phyloP scores from a whole-genome alignment of 35 echinoderm and acorn worm species.

The Strongylocentrotus purpuratus region DNA sequence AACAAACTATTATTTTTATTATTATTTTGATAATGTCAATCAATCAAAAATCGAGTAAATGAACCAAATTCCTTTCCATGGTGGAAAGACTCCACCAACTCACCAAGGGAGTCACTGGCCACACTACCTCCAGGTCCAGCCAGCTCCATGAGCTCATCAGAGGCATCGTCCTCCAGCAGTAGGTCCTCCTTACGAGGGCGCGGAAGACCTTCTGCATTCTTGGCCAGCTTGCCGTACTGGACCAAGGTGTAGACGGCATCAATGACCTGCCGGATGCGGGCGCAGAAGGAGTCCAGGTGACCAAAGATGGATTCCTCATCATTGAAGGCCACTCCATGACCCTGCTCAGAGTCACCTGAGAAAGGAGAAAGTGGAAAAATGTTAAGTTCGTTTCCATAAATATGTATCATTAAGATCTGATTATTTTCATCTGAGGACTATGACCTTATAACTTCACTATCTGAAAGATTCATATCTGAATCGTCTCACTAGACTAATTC shows the following conservation, averaged over 20 bases:
- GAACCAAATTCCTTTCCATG: too few species aligned
- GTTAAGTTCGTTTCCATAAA: too few species aligned
- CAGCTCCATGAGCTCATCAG: conserved; percentile 59
- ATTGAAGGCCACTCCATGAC: conserved; percentile 85
- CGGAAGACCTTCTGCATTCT: conserved; percentile 80
- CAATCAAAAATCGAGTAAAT: too few species aligned
- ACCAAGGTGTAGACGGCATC: conserved; percentile 87
- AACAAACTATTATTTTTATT: too few species aligned
- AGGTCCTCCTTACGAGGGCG: conserved; percentile 86
- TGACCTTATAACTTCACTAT: too few species aligned
- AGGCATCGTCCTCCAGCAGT: conserved; percentile 67
- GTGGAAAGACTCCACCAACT: neutral
- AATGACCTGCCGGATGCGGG: conserved; percentile 78
- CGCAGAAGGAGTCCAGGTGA: conserved; percentile 92
- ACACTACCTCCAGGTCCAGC: conserved; percentile 20
- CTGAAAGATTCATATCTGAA: too few species aligned
- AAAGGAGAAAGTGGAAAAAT: neutral
- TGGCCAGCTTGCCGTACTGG: conserved; percentile 89
- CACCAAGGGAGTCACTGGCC: conserved; percentile 22
- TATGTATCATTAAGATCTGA: too few species aligned
- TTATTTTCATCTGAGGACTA: too few species aligned
- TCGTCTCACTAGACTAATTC: too few species aligned
- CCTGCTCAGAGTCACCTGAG: conserved; percentile 81
- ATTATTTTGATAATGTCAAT: too few species aligned
- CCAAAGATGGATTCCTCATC: conserved; percentile 99